Evolutionary conservation across 2,797 vertebrate genomes (phyloP).

Genomic region (Gymnocypris eckloni): DNA sequence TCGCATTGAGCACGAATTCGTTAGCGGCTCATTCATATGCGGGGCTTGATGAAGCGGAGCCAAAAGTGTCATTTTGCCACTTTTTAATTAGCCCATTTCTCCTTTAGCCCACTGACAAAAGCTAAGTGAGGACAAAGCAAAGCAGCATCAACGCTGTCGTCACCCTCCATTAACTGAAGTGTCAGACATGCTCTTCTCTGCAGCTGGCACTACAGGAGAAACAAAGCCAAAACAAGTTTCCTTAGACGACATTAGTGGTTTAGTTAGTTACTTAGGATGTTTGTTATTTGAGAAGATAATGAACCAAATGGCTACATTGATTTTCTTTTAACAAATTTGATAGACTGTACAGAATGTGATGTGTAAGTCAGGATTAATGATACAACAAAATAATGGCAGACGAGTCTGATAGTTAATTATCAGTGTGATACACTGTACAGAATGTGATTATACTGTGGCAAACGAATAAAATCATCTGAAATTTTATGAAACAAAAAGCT

Average conservation of each 20-base stretch:
- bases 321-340: background rate
- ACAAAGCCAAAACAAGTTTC: background rate
- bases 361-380: background rate
- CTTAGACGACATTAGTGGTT: background rate
- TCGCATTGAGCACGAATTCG: background rate
- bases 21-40: constrained; percentile 22
- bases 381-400: background rate
- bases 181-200: constrained; percentile 32
- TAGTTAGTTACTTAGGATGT: background rate
- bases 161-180: constrained; percentile 45
- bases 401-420: background rate
- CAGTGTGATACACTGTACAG: background rate
- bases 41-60: constrained; percentile 43
- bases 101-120: constrained; percentile 45
- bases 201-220: constrained; percentile 30
- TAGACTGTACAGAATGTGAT: background rate
- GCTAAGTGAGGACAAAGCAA: constrained; percentile 43
- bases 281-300: background rate
- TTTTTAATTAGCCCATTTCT: constrained; percentile 59
- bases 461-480: no score
- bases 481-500: no score
- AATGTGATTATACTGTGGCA: no score
- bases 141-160: constrained; percentile 40
- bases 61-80: constrained; percentile 53
- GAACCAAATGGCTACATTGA: background rate